A percentile compares a stretch with the other conserved stretches of the same genome.
Evolutionary conservation across 2,797 vertebrate species (phyloP).

Genomic region (Bradypus variegatus): DNA sequence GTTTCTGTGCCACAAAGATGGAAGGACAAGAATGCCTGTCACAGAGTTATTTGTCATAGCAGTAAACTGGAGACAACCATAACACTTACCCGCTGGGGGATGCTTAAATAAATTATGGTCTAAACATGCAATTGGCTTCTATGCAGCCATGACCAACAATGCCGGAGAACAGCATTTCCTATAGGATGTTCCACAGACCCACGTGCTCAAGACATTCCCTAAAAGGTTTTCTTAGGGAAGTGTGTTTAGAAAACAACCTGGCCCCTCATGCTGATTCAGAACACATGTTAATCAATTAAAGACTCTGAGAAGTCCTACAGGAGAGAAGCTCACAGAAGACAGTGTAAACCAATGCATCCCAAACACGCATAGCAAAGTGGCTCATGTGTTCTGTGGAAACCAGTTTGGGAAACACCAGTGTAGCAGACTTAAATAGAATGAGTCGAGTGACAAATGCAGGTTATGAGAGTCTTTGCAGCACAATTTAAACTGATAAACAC

Average conservation of each 20-base stretch:
- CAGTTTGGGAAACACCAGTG: not conserved
- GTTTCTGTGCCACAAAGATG: not conserved
- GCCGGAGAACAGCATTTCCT: not conserved
- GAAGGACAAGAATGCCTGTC: not conserved
- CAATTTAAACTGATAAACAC: not conserved
- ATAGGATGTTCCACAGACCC: not conserved
- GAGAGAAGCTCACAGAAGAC: not conserved
- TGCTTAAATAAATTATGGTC: too few relatives aligned
- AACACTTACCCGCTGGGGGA: not conserved
- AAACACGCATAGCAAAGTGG: not conserved
- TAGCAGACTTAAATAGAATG: not conserved
- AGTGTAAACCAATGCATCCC: not conserved
- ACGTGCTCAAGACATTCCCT: not conserved
- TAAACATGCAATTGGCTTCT: rapidly evolving
- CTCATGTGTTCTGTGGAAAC: not conserved
- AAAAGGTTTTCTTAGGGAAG: not conserved
- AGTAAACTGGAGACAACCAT: not conserved
- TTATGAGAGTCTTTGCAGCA: not conserved
- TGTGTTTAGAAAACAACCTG: not conserved
- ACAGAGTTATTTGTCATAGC: not conserved
- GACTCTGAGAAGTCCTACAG: conserved; percentile 22
- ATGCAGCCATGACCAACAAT: not conserved
- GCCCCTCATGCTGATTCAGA: conserved; percentile 38
- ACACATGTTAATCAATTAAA: conserved; percentile 6
- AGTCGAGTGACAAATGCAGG: not conserved